Conservation (phyloP, 2,113 vertebrate species). For the Phasianus colchicus region DNA sequence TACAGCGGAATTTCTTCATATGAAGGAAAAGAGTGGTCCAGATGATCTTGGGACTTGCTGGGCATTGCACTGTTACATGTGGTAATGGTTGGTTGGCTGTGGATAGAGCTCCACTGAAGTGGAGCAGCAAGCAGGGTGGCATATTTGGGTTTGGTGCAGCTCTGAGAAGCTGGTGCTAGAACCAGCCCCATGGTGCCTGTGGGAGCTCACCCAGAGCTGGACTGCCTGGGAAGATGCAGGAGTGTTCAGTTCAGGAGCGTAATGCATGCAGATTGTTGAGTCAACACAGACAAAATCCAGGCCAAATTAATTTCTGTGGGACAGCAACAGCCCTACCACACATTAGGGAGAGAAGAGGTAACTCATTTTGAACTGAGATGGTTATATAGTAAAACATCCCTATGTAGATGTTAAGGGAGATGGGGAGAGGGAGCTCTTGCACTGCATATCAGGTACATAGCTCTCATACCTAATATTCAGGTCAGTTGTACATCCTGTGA, state of each 20-base stretch:
- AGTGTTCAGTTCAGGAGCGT: not conserved
- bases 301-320: not conserved
- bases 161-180: not conserved
- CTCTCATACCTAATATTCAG: not conserved
- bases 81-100: not conserved
- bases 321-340: not conserved
- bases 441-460: rapidly evolving
- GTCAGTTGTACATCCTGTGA: not conserved
- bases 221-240: not conserved
- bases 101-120: not conserved
- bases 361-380: rapidly evolving
- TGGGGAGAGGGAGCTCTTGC: not conserved
- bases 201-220: not conserved
- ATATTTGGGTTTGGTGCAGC: rapidly evolving
- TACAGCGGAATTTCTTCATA: not conserved
- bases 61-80: rapidly evolving
- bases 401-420: not conserved
- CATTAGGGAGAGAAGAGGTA: not conserved
- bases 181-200: no score
- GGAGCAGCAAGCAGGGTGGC: not conserved
- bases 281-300: not conserved
- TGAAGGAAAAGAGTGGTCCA: not conserved
- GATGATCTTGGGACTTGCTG: not conserved
- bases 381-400: rapidly evolving
- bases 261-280: not conserved